Evolutionary conservation across 2,888 invertebrate genomes (phyloP).

Genomic region (Entomobrya proxima): DNA sequence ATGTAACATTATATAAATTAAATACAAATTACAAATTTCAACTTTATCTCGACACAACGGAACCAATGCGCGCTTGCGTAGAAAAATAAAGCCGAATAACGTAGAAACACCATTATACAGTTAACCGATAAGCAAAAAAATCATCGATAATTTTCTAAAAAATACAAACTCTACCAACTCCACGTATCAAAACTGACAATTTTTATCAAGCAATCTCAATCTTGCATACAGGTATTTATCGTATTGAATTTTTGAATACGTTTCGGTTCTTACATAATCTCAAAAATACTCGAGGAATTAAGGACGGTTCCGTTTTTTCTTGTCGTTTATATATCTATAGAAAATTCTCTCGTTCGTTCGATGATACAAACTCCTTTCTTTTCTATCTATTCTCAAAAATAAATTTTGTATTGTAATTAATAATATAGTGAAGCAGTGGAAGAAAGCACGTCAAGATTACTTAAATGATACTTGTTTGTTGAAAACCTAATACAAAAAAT

Average conservation of each 20-base stretch:
- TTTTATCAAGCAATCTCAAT: background rate
- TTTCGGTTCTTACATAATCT: constrained; percentile 12
- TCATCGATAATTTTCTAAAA: background rate
- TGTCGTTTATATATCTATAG: background rate
- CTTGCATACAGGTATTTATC: too few relatives aligned
- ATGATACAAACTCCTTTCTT: background rate
- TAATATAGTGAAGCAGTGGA: constrained; percentile 4
- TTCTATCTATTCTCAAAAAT: background rate
- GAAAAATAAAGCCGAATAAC: background rate
- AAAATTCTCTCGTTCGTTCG: background rate
- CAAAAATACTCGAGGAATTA: background rate
- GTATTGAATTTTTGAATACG: background rate
- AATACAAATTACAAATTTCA: too few relatives aligned
- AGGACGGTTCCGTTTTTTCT: background rate
- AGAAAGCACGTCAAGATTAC: constrained; percentile 35
- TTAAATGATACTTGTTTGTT: background rate
- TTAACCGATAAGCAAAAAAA: background rate
- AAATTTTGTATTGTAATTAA: background rate
- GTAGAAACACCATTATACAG: background rate
- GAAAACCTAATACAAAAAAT: background rate
- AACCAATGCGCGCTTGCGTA: too few relatives aligned
- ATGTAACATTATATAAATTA: too few relatives aligned
- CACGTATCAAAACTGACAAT: background rate
- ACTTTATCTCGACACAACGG: too few relatives aligned
- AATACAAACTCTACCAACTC: background rate